Conservation (phyloP, 2,113 vertebrate genomes). For the Solea senegalensis region DNA sequence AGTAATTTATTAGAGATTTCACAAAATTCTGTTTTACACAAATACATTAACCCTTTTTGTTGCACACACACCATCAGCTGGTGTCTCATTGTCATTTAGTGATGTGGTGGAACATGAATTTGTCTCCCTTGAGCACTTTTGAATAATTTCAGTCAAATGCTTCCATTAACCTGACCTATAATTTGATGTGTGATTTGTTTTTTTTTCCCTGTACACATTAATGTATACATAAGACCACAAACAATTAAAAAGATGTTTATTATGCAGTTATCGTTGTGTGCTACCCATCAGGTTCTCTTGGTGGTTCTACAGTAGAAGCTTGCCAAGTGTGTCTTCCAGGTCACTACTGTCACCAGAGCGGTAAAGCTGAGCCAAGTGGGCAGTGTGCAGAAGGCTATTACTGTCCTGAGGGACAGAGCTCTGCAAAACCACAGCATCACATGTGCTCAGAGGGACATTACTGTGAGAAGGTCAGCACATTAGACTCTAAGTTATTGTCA, state of each 20-base stretch:
- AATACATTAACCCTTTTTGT: conserved; percentile 30
- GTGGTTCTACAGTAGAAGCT: conserved; percentile 62
- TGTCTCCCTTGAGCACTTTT: conserved; percentile 31
- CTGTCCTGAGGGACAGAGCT: conserved; percentile 80
- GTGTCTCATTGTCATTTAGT: conserved; percentile 47
- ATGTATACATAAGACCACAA: background rate
- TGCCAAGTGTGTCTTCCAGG: conserved; percentile 78
- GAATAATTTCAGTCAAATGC: conserved; percentile 62
- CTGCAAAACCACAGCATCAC: conserved; percentile 69
- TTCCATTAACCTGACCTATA: conserved; percentile 14
- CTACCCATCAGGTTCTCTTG: conserved; percentile 57
- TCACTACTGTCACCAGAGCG: conserved; percentile 74
- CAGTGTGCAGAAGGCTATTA: conserved; percentile 79
- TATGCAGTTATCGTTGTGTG: background rate
- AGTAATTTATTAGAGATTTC: conserved; percentile 28
- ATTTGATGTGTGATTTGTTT: background rate
- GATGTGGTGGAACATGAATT: conserved; percentile 40
- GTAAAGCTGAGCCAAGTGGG: conserved; percentile 70
- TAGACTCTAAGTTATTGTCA: conserved; percentile 44
- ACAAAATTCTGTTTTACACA: conserved; percentile 15
- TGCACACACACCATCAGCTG: conserved; percentile 25
- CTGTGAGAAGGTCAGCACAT: conserved; percentile 79
- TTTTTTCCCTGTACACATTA: background rate
- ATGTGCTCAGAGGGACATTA: conserved; percentile 82
- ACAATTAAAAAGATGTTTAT: background rate